Evolutionary conservation across 2,797 vertebrate species (phyloP).

Genomic region (Sebastes trivittatus): DNA sequence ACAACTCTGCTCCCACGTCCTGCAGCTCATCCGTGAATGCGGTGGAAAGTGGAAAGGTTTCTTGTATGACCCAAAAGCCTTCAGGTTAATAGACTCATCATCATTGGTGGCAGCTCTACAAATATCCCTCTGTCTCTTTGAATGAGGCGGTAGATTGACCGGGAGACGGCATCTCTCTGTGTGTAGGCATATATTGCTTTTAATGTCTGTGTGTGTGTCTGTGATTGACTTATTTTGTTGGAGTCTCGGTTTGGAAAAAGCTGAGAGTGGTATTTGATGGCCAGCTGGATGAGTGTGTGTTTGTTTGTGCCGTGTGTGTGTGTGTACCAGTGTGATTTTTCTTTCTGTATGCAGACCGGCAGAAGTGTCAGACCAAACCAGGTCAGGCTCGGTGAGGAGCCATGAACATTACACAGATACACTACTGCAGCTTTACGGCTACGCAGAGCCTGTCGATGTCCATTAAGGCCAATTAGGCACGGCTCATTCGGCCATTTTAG

Average conservation of each 20-base stretch:
- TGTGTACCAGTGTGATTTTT: constrained; percentile 16
- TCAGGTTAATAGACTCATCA: constrained; percentile 64
- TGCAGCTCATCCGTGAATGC: constrained; percentile 44
- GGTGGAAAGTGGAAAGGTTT: constrained; percentile 46
- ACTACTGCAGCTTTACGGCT: constrained; percentile 18
- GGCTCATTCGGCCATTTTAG: constrained; percentile 4
- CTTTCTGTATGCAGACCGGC: constrained; percentile 46
- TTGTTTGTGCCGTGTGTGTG: constrained; percentile 2
- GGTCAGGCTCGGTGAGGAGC: constrained; percentile 43
- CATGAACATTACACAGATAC: constrained; percentile 36
- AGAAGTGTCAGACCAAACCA: constrained; percentile 58
- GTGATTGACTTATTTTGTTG: constrained; percentile 20
- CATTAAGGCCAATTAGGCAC: background rate
- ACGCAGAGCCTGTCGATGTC: background rate
- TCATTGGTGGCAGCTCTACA: constrained; percentile 42
- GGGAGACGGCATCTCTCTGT: constrained; percentile 21
- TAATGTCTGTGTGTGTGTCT: background rate
- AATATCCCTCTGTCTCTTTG: constrained; percentile 38
- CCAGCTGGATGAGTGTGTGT: constrained; percentile 25
- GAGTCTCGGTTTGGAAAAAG: constrained; percentile 27
- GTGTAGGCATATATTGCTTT: constrained; percentile 15
- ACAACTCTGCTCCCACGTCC: constrained; percentile 17
- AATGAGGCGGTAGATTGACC: constrained; percentile 35
- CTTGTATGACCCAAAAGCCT: constrained; percentile 37
- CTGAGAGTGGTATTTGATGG: constrained; percentile 17